These are phyloP conservation scores for Orthosia incerta DNA, from an alignment of 2,888 invertebrate genomes.

Conservation along the genomic window DNA sequence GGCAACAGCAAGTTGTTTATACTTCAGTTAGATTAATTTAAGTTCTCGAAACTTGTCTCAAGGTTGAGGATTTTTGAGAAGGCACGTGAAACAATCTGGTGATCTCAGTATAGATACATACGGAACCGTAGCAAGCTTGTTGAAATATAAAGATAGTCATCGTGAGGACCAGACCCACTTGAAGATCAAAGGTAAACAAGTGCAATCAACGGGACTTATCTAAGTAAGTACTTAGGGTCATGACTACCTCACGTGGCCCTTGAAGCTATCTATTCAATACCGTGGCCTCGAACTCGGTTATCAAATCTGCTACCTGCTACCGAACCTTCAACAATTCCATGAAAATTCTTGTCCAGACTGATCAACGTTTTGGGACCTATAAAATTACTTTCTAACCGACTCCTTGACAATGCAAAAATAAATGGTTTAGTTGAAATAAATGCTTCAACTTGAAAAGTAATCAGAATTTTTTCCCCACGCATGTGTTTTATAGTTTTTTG, in stretches of 20 bases:
- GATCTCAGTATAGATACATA: conserved; percentile 4
- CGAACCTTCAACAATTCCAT: too few relatives aligned
- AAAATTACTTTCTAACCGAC: neutral
- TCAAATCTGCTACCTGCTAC: neutral
- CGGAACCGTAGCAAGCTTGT: neutral
- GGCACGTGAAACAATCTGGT: conserved; percentile 5
- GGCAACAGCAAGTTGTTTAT: conserved; percentile 22
- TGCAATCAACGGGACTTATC: conserved; percentile 21
- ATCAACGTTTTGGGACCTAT: neutral
- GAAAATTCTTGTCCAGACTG: too few relatives aligned
- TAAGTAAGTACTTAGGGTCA: conserved; percentile 10
- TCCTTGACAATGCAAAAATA: neutral
- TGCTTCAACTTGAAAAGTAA: neutral
- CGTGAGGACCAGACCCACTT: conserved; percentile 18
- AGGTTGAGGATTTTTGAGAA: conserved; percentile 44
- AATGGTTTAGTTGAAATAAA: neutral
- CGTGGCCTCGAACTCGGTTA: neutral
- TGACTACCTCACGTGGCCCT: conserved; percentile 10
- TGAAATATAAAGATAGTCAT: neutral
- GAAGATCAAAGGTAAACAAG: conserved; percentile 12
- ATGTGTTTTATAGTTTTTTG: conserved; percentile 25
- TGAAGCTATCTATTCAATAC: conserved; percentile 13
- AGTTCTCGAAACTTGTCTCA: conserved; percentile 41
- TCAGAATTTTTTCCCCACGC: conserved; percentile 11
- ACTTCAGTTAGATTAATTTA: conserved; percentile 44